Conservation (phyloP, 37 sponge, comb jelly and placozoan genomes). For the Beroe ovata region DNA sequence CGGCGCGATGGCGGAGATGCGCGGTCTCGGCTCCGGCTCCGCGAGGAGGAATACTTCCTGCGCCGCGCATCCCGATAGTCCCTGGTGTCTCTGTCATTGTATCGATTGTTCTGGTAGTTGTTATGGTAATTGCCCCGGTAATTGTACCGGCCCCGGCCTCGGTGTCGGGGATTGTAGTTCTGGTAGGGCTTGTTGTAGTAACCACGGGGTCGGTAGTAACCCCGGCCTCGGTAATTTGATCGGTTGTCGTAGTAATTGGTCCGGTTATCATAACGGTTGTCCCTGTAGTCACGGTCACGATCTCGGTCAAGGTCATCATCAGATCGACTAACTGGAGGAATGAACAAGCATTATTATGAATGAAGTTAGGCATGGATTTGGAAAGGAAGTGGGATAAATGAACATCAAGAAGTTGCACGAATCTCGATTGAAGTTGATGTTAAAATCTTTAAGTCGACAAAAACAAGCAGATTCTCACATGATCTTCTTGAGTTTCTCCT, state of each 20-base stretch:
- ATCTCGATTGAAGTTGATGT: neutral
- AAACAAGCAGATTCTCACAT: neutral
- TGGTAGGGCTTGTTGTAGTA: conserved; percentile 49
- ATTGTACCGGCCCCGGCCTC: conserved; percentile 34
- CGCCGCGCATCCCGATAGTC: conserved; percentile 5
- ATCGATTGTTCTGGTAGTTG: conserved; percentile 17
- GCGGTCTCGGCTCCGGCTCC: conserved; percentile 5
- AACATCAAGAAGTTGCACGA: too few relatives aligned
- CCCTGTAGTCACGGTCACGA: neutral
- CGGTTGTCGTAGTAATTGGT: conserved; percentile 26
- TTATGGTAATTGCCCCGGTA: conserved; percentile 18
- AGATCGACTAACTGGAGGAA: conserved; percentile 10
- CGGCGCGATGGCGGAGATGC: neutral
- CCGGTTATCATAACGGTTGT: neutral
- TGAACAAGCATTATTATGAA: neutral
- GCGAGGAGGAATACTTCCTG: conserved; percentile 20
- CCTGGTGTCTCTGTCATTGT: neutral
- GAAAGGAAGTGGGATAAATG: too few relatives aligned
- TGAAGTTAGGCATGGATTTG: neutral
- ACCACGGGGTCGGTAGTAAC: neutral
- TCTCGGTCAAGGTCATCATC: neutral
- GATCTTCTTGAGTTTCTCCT: conserved; percentile 1
- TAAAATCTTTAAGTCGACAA: neutral
- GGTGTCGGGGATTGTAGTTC: conserved; percentile 42
- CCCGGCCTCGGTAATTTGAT: conserved; percentile 6